Percentiles rank a stretch among this genome's conserved stretches.
Conservation (phyloP, 2,113 vertebrate genomes). For the Shinisaurus crocodilurus region DNA sequence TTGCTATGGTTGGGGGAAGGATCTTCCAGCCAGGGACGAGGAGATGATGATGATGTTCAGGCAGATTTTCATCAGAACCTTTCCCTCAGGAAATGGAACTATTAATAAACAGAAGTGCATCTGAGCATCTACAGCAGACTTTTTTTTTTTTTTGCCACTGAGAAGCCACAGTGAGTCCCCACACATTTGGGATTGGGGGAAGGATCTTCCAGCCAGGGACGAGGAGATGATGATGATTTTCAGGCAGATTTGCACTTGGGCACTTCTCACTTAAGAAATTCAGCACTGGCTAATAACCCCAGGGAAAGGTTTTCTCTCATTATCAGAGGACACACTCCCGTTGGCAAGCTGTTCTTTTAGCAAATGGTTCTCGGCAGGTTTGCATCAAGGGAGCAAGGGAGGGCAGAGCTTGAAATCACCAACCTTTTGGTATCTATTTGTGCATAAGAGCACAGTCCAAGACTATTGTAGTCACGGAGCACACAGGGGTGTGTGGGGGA, state of each 20-base stretch:
- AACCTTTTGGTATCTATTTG: neutral
- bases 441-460: constrained; percentile 11
- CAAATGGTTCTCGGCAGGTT: neutral
- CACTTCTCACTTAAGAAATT: neutral
- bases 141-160: neutral
- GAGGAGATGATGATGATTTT: neutral
- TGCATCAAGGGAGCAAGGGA: neutral
- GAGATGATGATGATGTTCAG: too few relatives aligned
- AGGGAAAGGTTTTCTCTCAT: neutral
- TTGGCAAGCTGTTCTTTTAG: neutral
- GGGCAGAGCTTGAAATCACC: neutral
- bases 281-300: neutral
- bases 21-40: too few relatives aligned
- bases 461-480: constrained; percentile 26
- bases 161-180: neutral
- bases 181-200: neutral
- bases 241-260: neutral
- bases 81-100: neutral
- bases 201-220: neutral
- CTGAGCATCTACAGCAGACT: neutral
- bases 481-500: neutral
- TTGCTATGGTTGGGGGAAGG: too few relatives aligned
- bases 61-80: neutral
- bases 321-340: neutral
- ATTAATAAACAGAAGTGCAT: neutral